Evolutionary conservation across 2,888 invertebrate genomes (phyloP), one percentile per base, ranked within the genome.

Genomic region (Agrotis clavis): DNA sequence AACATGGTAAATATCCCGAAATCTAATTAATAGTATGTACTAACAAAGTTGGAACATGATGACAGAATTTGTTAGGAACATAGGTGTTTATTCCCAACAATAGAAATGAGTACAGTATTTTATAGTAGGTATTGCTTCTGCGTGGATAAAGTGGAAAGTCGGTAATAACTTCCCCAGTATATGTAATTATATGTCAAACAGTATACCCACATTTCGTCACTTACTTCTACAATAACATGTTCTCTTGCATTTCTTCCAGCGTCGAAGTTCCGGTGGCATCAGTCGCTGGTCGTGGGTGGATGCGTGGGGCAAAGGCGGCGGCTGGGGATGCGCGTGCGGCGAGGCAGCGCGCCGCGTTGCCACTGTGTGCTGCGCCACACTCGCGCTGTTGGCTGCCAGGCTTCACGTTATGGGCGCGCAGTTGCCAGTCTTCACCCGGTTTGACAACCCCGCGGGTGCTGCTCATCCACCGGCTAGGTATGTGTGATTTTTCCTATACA

Each of bases 361-460:
- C 51, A 98, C 98, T n/a, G 97, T 99, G 35, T 97, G 98, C 77
- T 97, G 97, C 82, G 98, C 98, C 62, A 98, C 99, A 0, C 94
- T 98, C 60, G 97, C 98, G 61, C 97, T 99, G 59, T 96, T 99
- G 65, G 97, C 99, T 57, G 98, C 98, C 4, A 97, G 99, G 79
- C 97, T 99, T 72, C 98, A 98, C 92, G 98, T 99, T 72, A 99
- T 99, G 99, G 99, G 99, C 19, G 98, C 99, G 0, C 99, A 99
- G 95, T 96, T 99, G 87, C 99, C 99, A 11, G 98, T 99, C 78
- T 99, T 99, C 93, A 99, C 99, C 69, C 97, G 98, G 97, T 99
- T 99, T 93, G 99, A 99, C 97, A 99, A 99, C 97, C 99, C 99
- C 18, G 99, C 99, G 48, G 99, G 99, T 13, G 98, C 98, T 45